Evolutionary conservation across 2,888 invertebrate species (phyloP), one percentile per base, ranked within the genome.

Genomic region (Polymixis flavicincta): DNA sequence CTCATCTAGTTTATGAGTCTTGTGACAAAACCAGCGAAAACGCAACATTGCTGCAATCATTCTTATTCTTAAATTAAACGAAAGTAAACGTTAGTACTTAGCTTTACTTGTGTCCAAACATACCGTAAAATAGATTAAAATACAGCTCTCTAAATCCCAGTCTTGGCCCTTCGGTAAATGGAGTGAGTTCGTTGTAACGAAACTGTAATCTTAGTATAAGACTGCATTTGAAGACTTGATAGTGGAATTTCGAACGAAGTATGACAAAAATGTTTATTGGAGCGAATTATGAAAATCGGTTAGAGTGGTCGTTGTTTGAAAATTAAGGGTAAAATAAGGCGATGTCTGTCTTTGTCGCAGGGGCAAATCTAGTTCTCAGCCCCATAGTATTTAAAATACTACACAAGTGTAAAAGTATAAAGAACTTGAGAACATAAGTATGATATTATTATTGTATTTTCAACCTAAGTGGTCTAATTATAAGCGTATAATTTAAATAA

Each of bases 191-290:
- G 55, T 48, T 71, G 25, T 71, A 50, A 37, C 37, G 57, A 45
- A 80, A 59, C 65, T 55, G 70, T 72, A 63, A 59, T 61, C 54
- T 71, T 69, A 72, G 74, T 55, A 69, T 67, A 67, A 75, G 71
- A 79, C 75, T 79, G 76, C 64, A 82, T 82, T 76, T 64, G 79
- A 82, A 82, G 71, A 82, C 79, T 82, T 76, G 65, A 70, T 57
- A 69, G 75, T 79, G 71, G 79, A 71, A 75, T 75, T 75, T 82
- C 61, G 79, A 82, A 59, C 45, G 75, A 71, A 71, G 67, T 55
- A 25, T 68, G 64, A 57, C 60, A 48, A 65, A 66, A 79, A 82
- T 75, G 78, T 82, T 78, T 78, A 69, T 73, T 78, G 78, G 77
- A 60, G 37, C n/a, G 22, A 75, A 71, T 50, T 70, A 48, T 14